Conservation (phyloP, 2,797 vertebrate species). For the Acridotheres tristis region DNA sequence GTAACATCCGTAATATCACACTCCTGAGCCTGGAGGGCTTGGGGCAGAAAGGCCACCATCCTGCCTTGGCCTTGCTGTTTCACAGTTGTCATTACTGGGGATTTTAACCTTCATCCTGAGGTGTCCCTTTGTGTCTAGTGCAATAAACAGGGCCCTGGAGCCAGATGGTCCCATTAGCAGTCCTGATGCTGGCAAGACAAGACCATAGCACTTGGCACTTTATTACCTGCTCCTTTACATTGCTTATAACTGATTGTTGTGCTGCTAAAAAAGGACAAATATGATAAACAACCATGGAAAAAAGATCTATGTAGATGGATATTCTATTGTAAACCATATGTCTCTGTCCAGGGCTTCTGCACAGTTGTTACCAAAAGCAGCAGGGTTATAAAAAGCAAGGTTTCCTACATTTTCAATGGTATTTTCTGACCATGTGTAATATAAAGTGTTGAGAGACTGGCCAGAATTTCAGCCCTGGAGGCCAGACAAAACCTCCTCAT, state of each 20-base stretch:
- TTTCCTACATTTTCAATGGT: neutral
- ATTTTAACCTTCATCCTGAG: neutral
- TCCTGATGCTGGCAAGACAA: conserved; percentile 11
- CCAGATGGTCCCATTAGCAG: conserved; percentile 19
- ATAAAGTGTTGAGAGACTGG: neutral
- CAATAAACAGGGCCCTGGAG: neutral
- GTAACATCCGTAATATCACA: neutral
- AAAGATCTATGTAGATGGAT: conserved; percentile 68
- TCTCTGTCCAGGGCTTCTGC: conserved; percentile 71
- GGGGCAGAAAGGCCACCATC: neutral
- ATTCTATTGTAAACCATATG: conserved; percentile 68
- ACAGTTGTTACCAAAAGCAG: conserved; percentile 19
- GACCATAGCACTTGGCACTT: conserved; percentile 27
- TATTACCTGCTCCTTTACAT: conserved; percentile 59
- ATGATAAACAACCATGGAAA: conserved; percentile 74
- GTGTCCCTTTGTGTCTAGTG: neutral
- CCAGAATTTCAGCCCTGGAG: conserved; percentile 21
- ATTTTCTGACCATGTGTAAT: conserved; percentile 3
- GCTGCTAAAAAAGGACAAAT: conserved; percentile 70
- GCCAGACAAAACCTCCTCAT: conserved; percentile 3
- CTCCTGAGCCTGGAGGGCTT: neutral
- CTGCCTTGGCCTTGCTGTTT: neutral
- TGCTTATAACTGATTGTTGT: conserved; percentile 65
- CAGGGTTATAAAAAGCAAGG: conserved; percentile 10
- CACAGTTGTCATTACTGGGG: neutral